Conservation (phyloP, 1,140 invertebrate genomes). For the Drosophila serrata region DNA sequence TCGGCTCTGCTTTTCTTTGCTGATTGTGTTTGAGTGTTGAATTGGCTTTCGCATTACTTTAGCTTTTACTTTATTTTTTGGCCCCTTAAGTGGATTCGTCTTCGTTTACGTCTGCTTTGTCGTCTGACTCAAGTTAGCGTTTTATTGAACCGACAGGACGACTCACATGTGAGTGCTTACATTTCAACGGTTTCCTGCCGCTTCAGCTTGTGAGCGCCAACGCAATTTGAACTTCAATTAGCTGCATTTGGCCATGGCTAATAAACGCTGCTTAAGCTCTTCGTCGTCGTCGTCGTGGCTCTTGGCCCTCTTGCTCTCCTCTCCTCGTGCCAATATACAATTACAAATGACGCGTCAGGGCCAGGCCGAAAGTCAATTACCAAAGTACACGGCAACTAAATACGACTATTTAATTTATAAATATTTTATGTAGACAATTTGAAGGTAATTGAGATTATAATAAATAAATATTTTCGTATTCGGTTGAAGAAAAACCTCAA, state of each 20-base stretch:
- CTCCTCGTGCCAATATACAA: slow-evolving; percentile 61
- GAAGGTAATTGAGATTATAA: neutral
- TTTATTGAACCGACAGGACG: slow-evolving; percentile 59
- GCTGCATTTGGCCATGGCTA: slow-evolving; percentile 68
- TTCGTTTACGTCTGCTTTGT: slow-evolving; percentile 60
- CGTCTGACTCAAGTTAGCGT: slow-evolving; percentile 52
- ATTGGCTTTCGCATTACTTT: slow-evolving; percentile 68
- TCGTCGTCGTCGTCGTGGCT: neutral
- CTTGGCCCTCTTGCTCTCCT: neutral
- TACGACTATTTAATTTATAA: neutral
- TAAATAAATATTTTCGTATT: no score
- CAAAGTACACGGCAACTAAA: slow-evolving; percentile 17
- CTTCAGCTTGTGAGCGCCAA: slow-evolving; percentile 36
- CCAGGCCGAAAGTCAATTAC: slow-evolving; percentile 83
- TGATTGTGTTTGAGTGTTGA: slow-evolving; percentile 77
- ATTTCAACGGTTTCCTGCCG: slow-evolving; percentile 73
- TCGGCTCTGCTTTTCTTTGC: slow-evolving; percentile 35
- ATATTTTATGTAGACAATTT: neutral
- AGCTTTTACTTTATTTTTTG: slow-evolving; percentile 18
- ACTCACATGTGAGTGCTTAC: slow-evolving; percentile 60
- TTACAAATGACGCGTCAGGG: slow-evolving; percentile 81
- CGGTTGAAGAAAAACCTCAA: neutral
- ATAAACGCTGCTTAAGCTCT: slow-evolving; percentile 52
- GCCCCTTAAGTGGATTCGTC: slow-evolving; percentile 73
- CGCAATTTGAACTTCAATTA: slow-evolving; percentile 82